Evolutionary conservation across 2,888 invertebrate genomes (phyloP).

Genomic region (Uropetala carovei): DNA sequence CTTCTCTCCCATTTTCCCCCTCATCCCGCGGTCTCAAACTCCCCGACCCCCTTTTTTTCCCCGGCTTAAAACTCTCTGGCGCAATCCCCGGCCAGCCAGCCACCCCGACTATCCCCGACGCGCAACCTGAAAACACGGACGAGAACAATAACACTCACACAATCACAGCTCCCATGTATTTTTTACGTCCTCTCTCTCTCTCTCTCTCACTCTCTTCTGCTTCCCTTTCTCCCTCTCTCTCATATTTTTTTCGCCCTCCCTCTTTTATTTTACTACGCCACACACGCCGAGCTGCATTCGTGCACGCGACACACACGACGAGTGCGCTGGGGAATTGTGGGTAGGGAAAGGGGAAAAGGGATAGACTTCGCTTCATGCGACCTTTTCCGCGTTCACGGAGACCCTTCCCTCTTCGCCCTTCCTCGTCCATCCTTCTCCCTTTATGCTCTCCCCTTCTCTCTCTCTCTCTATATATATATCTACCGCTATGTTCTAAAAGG

Average conservation of each 20-base stretch:
- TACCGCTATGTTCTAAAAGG: background rate
- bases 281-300: slow-evolving; percentile 10
- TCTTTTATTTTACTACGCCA: background rate
- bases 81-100: background rate
- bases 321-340: background rate
- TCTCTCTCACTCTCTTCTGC: background rate
- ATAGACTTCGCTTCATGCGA: background rate
- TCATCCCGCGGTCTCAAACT: too few species aligned
- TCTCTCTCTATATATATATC: too few species aligned
- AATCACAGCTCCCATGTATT: slow-evolving; percentile 35
- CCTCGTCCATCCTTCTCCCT: too few species aligned
- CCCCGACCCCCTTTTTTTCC: background rate
- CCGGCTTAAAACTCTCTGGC: slow-evolving; percentile 18
- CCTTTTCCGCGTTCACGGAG: slow-evolving; percentile 4
- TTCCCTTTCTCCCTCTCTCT: background rate
- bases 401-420: background rate
- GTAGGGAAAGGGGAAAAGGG: background rate
- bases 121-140: slow-evolving; percentile 27
- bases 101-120: background rate
- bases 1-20: too few species aligned
- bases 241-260: background rate
- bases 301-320: background rate
- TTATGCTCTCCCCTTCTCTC: too few species aligned
- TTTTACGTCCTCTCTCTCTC: slow-evolving; percentile 1
- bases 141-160: slow-evolving; percentile 28